These are phyloP conservation scores for Cotesia typhae DNA, from an alignment of 1,140 invertebrate genomes.

Conservation along the genomic window DNA sequence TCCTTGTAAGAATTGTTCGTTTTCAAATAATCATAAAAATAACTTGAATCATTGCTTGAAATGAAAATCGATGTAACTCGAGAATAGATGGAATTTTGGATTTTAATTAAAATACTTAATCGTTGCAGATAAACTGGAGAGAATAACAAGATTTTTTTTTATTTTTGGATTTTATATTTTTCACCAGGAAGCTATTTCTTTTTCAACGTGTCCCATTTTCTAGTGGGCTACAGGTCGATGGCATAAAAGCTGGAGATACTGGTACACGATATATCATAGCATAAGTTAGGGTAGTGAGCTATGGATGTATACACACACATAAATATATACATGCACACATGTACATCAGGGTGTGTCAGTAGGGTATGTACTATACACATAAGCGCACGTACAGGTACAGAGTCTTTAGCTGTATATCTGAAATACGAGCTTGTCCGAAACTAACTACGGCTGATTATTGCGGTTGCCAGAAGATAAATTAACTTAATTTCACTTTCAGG, in stretches of 20 bases:
- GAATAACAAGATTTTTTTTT: not conserved
- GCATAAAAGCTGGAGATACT: slow-evolving; percentile 3
- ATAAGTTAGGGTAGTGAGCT: not conserved
- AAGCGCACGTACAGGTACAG: not conserved
- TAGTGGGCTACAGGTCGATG: slow-evolving; percentile 7
- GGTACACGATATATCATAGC: slow-evolving; percentile 1
- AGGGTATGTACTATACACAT: too few relatives aligned
- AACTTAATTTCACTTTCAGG: slow-evolving; percentile 46
- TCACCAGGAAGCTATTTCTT: not conserved
- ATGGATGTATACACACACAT: too few relatives aligned
- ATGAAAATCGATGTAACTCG: too few relatives aligned
- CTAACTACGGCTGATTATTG: slow-evolving; percentile 54
- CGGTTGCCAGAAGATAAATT: slow-evolving; percentile 48
- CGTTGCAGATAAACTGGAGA: not conserved
- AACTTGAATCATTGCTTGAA: too few relatives aligned
- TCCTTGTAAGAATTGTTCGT: too few relatives aligned
- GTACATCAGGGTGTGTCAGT: too few relatives aligned
- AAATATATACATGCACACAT: too few relatives aligned
- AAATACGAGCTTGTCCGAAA: slow-evolving; percentile 37
- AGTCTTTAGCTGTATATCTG: slow-evolving; percentile 20
- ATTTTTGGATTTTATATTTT: not conserved
- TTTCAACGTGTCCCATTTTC: not conserved
- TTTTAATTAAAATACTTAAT: too few relatives aligned
- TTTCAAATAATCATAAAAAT: too few relatives aligned
- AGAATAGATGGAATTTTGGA: too few relatives aligned